Evolutionary conservation across 2,888 invertebrate species (phyloP), one percentile per base, ranked within the genome.

Genomic region (Oxystoma pomonae): DNA sequence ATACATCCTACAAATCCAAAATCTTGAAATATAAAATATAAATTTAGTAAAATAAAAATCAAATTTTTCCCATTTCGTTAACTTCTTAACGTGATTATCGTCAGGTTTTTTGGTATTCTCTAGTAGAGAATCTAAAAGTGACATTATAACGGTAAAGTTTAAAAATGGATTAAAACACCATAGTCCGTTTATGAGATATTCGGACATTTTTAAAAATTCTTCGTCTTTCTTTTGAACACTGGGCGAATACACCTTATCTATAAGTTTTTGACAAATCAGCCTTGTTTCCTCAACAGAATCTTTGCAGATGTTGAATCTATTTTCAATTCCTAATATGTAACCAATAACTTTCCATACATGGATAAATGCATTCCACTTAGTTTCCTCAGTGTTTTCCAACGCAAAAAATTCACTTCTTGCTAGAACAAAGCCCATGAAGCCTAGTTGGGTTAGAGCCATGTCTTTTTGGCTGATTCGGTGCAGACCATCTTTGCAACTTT

Each of bases 281-380:
- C 81, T 83, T 0, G 91, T 89, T 73, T 90, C 89, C 0, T 83
- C 82, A 58, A 86, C 81, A 3, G 85, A 84, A 1, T 83, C 82
- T 1, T 85, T 84, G 73, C 90, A 90, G 1, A 91, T 81, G 75
- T 91, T 91, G 76, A 87, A 91, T 70, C 90, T 89, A 76, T 96
- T 93, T 69, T 92, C 86, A 65, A 96, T 86, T 1, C 96, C 96
- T 67, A 96, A 82, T 76, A 92, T 81, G 74, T 89, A 84, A 0
- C 94, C 94, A 56, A 96, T 82, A 0, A 91, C 89, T 66, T 89
- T 85, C 96, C 95, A 96, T 74, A 92, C 85, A 77, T 96, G 93
- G 3, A 91, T 81, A 66, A 91, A 90, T 1, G 87, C 90, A 59
- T 90, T 89, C 73, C 91, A 82, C 66, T 92, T 90, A 55, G 84